Evolutionary conservation across 2,888 invertebrate genomes (phyloP).

Genomic region (Phanerotoma sp.): DNA sequence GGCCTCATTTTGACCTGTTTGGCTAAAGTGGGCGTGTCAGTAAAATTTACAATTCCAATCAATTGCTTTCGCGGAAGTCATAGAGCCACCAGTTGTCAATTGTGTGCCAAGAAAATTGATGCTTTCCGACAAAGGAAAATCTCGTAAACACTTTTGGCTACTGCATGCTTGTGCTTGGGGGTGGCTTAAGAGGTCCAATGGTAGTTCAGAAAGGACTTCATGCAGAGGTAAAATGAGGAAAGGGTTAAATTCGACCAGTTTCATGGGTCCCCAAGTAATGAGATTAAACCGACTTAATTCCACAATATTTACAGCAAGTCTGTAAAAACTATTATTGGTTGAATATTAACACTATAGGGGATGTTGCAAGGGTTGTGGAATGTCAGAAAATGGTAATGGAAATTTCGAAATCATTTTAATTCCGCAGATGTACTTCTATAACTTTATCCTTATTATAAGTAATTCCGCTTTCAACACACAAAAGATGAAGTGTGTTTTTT

Average conservation of each 20-base stretch:
- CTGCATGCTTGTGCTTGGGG: neutral
- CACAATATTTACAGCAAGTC: slow-evolving; percentile 38
- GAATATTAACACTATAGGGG: too few relatives aligned
- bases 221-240: slow-evolving; percentile 13
- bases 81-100: neutral
- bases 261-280: slow-evolving; percentile 10
- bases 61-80: neutral
- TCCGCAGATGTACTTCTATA: too few relatives aligned
- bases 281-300: slow-evolving; percentile 31
- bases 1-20: too few relatives aligned
- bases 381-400: too few relatives aligned
- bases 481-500: too few relatives aligned
- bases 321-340: too few relatives aligned
- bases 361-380: too few relatives aligned
- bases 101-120: neutral
- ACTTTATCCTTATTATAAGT: too few relatives aligned
- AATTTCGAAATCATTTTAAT: too few relatives aligned
- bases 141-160: slow-evolving; percentile 5
- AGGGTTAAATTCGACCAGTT: slow-evolving; percentile 25
- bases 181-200: neutral
- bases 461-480: too few relatives aligned
- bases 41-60: slow-evolving; percentile 7
- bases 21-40: neutral
- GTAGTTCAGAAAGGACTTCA: neutral
- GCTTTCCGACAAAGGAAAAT: neutral